Conservation (phyloP, 2,888 invertebrate species). For the Parnassius orleans region DNA sequence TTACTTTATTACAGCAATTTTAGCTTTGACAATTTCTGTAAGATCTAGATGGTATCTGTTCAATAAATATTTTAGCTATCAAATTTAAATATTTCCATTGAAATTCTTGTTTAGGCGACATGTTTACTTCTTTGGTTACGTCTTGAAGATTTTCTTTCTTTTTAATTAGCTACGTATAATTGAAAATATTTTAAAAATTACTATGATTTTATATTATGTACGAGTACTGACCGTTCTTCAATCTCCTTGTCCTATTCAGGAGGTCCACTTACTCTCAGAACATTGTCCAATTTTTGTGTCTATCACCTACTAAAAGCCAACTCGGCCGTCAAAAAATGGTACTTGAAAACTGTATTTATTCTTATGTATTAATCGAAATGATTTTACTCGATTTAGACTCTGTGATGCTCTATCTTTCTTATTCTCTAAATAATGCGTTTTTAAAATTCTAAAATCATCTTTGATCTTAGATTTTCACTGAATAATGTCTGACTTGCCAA, state of each 20-base stretch:
- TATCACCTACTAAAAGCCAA: conserved; percentile 39
- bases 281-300: conserved; percentile 51
- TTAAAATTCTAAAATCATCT: conserved; percentile 53
- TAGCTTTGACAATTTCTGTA: too few species aligned
- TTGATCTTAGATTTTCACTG: conserved; percentile 58
- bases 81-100: too few species aligned
- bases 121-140: too few species aligned
- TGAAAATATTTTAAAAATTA: too few species aligned
- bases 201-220: background rate
- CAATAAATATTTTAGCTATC: too few species aligned
- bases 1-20: too few species aligned
- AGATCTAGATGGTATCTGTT: too few species aligned
- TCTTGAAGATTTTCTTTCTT: too few species aligned
- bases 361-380: conserved; percentile 58
- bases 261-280: conserved; percentile 43
- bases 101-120: too few species aligned
- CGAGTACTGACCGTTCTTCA: conserved; percentile 21
- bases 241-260: conserved; percentile 24
- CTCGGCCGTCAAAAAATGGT: conserved; percentile 36
- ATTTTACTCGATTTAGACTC: conserved; percentile 54
- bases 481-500: conserved; percentile 71
- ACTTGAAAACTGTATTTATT: conserved; percentile 38
- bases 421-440: conserved; percentile 57
- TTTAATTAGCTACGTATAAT: too few species aligned
- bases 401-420: conserved; percentile 50